These are phyloP conservation scores for Python bivittatus DNA, from an alignment of 2,113 vertebrate species.

Conservation along the genomic window DNA sequence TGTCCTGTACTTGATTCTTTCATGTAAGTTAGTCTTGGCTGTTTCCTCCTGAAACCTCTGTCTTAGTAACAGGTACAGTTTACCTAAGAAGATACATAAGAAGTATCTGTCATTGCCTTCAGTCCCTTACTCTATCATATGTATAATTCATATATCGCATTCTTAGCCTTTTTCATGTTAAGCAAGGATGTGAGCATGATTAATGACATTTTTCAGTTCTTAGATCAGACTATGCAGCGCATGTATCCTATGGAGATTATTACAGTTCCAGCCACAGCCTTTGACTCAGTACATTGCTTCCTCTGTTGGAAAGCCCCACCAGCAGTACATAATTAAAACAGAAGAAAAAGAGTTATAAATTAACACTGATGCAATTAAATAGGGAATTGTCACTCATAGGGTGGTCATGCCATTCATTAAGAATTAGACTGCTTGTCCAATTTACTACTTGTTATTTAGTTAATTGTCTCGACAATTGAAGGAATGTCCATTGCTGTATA, in stretches of 20 bases:
- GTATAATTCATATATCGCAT: neutral
- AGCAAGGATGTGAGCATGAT: constrained; percentile 6
- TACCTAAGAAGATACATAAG: neutral
- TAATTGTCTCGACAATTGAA: constrained; percentile 57
- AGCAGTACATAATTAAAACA: constrained; percentile 59
- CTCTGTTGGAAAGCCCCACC: constrained; percentile 42
- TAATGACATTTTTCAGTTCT: neutral
- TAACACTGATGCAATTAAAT: constrained; percentile 65
- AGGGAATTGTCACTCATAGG: constrained; percentile 56
- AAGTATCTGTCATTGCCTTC: neutral
- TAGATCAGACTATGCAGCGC: neutral
- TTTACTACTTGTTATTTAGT: constrained; percentile 54
- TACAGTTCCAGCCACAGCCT: constrained; percentile 49
- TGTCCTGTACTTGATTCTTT: too few relatives aligned
- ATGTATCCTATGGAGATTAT: constrained; percentile 53
- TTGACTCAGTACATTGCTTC: constrained; percentile 44
- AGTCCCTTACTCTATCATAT: neutral
- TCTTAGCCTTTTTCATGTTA: constrained; percentile 3
- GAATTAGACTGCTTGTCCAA: constrained; percentile 67
- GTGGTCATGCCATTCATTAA: constrained; percentile 62
- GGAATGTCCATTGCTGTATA: constrained; percentile 53
- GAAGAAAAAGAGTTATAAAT: constrained; percentile 65
- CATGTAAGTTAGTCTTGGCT: too few relatives aligned
- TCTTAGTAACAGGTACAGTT: neutral
- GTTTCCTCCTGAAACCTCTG: too few relatives aligned